Base-by-base conservation (phyloP, 2,797 vertebrate species). In the Sphenopsis melanotis region DNA sequence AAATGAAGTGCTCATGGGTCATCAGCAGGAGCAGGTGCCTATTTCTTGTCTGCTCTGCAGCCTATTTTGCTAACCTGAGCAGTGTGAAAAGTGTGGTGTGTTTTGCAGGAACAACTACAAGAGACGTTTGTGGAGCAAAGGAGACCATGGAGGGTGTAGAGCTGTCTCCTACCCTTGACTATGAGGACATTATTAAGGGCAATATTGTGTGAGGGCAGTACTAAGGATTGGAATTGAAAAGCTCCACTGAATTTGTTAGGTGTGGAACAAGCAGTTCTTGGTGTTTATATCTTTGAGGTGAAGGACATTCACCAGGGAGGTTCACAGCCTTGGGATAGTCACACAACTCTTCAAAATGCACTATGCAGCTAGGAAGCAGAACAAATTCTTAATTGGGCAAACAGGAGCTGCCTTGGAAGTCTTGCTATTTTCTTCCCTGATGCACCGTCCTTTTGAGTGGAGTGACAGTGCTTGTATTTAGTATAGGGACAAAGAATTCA, bases 401-500 rank as follows among this genome's bases (percentile, higher is more conserved):
- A 64, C 1, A 4, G 15, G 23, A 80, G 4, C 42, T 36, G 34
- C 53, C 53, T n/a, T 80, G 79, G 49, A 85, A 83, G 27, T 5
- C 26, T 71, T 70, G 41, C 30, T 78, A 0, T 69, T 79, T 87
- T 70, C 34, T 84, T 65, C 42, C 5, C 12, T 0, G 3, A 32
- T 79, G 4, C 27, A 32, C 6, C 15, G 27, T 56, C 14, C 12
- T 75, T 78, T 83, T 68, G 32, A 79, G 37, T 76, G 34, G 36
- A 81, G 46, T 66, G 69, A 49, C 59, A 49, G 30, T 83, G 57
- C 42, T 55, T 78, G n/a, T 44, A 32, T 71, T 89, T 65, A 57
- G 17, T 41, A 22, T 8, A 26, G 15, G 12, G 23, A 56, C 41
- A 61, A 94, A 66, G 61, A 94, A 93, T 92, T 93, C 86, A 65